Percentiles rank a stretch among this genome's conserved stretches.
These are phyloP conservation scores for Lasioglossum vierecki DNA, from an alignment of 2,888 invertebrate genomes.

Conservation along the genomic window DNA sequence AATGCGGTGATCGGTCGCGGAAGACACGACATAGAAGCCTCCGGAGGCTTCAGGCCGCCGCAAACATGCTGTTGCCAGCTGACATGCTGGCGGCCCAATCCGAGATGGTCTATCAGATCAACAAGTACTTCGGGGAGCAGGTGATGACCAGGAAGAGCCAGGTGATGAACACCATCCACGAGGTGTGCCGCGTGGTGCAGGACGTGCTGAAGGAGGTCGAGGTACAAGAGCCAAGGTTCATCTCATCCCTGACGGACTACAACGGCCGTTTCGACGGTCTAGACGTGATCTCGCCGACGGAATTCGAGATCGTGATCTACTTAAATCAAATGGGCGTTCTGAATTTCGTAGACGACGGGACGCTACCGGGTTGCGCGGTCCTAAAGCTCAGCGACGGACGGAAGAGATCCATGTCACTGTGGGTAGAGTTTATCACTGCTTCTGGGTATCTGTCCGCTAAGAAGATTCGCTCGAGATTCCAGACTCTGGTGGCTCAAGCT, in stretches of 20 bases:
- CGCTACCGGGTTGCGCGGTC: conserved; percentile 96
- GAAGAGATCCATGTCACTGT: conserved; percentile 97
- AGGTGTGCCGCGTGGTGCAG: conserved; percentile 96
- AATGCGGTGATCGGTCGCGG: conserved; percentile 54
- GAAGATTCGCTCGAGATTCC: conserved; percentile 97
- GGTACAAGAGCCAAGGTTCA: conserved; percentile 96
- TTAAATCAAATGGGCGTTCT: conserved; percentile 99
- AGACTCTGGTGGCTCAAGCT: conserved; percentile 94
- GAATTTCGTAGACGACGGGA: conserved; percentile 98
- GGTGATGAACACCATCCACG: conserved; percentile 94
- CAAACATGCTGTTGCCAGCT: conserved; percentile 92
- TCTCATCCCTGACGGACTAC: conserved; percentile 94
- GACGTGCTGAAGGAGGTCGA: conserved; percentile 98
- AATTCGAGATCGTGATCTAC: conserved; percentile 97
- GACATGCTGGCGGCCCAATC: conserved; percentile 98
- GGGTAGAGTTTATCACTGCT: conserved; percentile 99
- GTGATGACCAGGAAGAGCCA: conserved; percentile 94
- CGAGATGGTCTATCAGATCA: conserved; percentile 97
- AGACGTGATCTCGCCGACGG: conserved; percentile 95
- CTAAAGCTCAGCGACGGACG: conserved; percentile 97
- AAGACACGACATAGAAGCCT: conserved; percentile 34
- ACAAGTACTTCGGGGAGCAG: conserved; percentile 96
- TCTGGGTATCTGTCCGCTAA: conserved; percentile 97
- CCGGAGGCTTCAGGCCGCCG: conserved; percentile 45
- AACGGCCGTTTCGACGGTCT: conserved; percentile 97